Evolutionary conservation across 1,140 invertebrate genomes (phyloP).

Genomic region (Calosoma granatense): DNA sequence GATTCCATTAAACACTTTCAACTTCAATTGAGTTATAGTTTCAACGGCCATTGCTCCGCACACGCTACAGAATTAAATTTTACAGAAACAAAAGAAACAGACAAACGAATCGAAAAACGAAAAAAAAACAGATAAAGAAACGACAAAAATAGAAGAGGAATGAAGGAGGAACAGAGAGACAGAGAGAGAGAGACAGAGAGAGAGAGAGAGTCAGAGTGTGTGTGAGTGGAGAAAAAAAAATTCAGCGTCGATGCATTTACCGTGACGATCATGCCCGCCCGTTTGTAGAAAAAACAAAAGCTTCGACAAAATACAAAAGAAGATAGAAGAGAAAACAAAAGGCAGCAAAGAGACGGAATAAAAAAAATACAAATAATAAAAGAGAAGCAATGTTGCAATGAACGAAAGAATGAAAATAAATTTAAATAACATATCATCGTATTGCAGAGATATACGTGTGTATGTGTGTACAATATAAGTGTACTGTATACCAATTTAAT

Average conservation of each 20-base stretch:
- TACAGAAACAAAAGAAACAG: too few species aligned
- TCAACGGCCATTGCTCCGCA: background rate
- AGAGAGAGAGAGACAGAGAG: background rate
- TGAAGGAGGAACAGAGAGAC: background rate
- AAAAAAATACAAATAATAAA: too few species aligned
- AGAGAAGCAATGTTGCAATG: background rate
- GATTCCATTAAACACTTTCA: too few species aligned
- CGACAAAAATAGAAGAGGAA: background rate
- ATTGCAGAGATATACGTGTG: too few species aligned
- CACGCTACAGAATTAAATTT: too few species aligned
- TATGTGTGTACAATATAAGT: too few species aligned
- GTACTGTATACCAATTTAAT: background rate
- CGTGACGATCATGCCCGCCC: background rate
- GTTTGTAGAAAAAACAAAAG: background rate
- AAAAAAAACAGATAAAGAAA: background rate
- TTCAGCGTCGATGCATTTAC: background rate
- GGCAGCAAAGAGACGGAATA: background rate
- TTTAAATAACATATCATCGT: background rate
- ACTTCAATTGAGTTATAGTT: background rate
- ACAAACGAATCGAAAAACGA: background rate
- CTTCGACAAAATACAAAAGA: background rate
- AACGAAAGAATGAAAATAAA: background rate
- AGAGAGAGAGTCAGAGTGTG: background rate
- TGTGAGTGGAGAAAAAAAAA: too few species aligned
- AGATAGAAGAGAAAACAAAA: too few species aligned